Conservation (phyloP, 2,797 vertebrate species). For the Aldrovandia affinis region DNA sequence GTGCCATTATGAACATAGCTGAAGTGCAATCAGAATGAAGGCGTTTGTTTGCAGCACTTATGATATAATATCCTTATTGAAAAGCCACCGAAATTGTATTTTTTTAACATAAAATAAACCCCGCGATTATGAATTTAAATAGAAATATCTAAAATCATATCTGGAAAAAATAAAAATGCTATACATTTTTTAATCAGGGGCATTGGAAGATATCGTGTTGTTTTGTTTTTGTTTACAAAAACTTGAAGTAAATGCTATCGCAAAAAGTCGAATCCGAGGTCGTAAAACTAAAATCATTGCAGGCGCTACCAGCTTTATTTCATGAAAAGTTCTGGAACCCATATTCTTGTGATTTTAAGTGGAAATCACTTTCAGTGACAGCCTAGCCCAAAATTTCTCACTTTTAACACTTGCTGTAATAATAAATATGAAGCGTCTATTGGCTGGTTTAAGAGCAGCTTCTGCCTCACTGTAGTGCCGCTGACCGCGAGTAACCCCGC, state of each 20-base stretch:
- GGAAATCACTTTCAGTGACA: slow-evolving; percentile 22
- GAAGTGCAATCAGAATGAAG: not conserved
- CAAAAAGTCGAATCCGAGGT: not conserved
- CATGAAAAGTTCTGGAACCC: slow-evolving; percentile 19
- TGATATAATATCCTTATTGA: not conserved
- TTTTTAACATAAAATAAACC: not conserved
- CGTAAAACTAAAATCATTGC: slow-evolving; percentile 6
- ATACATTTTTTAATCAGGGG: not conserved
- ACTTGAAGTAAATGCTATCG: not conserved
- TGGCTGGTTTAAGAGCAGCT: slow-evolving; percentile 74
- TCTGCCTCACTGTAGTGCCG: slow-evolving; percentile 56
- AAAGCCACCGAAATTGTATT: not conserved
- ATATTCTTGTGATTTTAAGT: slow-evolving; percentile 28
- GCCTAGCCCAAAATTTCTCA: slow-evolving; percentile 63
- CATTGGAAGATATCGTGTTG: not conserved
- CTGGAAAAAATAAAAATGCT: not conserved
- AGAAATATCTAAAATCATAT: not conserved
- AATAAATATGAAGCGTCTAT: slow-evolving; percentile 77
- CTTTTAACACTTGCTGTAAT: slow-evolving; percentile 80
- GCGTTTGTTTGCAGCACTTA: not conserved
- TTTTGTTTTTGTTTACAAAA: slow-evolving; percentile 5
- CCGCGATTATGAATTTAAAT: not conserved
- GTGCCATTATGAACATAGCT: not conserved
- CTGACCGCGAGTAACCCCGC: slow-evolving; percentile 75
- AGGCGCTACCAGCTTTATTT: slow-evolving; percentile 10